These are phyloP conservation scores for Centrocercus urophasianus DNA, from an alignment of 2,113 vertebrate species.

Conservation along the genomic window DNA sequence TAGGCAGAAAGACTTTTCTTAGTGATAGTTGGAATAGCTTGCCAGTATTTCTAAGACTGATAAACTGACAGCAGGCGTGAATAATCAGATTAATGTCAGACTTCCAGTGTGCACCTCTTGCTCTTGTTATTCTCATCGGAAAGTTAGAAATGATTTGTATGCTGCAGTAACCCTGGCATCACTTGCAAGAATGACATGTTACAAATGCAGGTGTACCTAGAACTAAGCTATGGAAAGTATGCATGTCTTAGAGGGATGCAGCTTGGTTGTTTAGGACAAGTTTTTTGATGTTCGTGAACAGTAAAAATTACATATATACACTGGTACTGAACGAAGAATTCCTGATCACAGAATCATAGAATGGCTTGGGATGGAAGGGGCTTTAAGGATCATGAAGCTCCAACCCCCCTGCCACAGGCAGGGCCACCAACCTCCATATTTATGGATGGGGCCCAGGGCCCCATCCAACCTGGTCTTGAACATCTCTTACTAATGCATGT, in stretches of 20 bases:
- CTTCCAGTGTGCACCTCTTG: background rate
- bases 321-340: background rate
- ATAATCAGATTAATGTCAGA: background rate
- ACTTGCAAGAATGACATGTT: background rate
- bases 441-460: no score
- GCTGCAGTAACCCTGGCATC: background rate
- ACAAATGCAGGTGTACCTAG: background rate
- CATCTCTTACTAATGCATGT: no score
- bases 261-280: background rate
- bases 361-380: no score
- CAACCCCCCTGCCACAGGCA: no score
- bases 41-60: background rate
- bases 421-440: no score
- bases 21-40: background rate
- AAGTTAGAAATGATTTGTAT: background rate
- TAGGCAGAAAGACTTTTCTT: background rate
- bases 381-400: no score
- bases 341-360: no score
- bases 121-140: background rate
- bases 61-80: background rate
- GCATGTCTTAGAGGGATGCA: background rate
- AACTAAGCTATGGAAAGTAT: accelerated
- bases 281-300: background rate
- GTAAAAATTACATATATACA: accelerated
- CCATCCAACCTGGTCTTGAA: no score